Evolutionary conservation across 2,797 vertebrate species (phyloP).

Genomic region (Ciconia nigra): DNA sequence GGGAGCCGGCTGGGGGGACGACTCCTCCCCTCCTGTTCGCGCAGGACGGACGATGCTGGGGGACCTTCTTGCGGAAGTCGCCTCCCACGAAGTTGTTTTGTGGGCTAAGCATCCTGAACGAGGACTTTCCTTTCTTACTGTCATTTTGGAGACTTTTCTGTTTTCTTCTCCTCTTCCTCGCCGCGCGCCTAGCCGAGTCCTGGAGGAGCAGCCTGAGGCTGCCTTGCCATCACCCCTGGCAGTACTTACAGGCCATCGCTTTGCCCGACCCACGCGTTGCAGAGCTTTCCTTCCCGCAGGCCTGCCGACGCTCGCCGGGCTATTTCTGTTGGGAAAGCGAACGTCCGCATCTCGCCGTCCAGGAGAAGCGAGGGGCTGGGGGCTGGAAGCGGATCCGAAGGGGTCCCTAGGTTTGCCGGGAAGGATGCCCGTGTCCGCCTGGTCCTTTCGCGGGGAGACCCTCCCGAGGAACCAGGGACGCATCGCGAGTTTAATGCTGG

Average conservation of each 20-base stretch:
- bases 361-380: accelerated
- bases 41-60: background rate
- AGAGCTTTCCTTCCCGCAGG: background rate
- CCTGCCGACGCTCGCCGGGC: background rate
- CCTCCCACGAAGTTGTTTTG: background rate
- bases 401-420: background rate
- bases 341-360: accelerated
- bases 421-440: background rate
- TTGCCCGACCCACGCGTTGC: accelerated
- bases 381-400: background rate
- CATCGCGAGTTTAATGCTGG: background rate
- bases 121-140: background rate
- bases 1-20: accelerated
- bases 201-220: background rate
- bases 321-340: background rate
- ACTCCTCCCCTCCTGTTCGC: background rate
- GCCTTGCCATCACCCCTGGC: accelerated
- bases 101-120: background rate
- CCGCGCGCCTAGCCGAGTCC: accelerated
- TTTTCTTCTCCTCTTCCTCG: background rate
- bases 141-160: background rate
- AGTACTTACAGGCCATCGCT: too few relatives aligned
- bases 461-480: background rate
- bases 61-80: background rate
- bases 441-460: background rate